These are phyloP conservation scores for Suillia variegata DNA, from an alignment of 2,888 invertebrate genomes.

Conservation along the genomic window DNA sequence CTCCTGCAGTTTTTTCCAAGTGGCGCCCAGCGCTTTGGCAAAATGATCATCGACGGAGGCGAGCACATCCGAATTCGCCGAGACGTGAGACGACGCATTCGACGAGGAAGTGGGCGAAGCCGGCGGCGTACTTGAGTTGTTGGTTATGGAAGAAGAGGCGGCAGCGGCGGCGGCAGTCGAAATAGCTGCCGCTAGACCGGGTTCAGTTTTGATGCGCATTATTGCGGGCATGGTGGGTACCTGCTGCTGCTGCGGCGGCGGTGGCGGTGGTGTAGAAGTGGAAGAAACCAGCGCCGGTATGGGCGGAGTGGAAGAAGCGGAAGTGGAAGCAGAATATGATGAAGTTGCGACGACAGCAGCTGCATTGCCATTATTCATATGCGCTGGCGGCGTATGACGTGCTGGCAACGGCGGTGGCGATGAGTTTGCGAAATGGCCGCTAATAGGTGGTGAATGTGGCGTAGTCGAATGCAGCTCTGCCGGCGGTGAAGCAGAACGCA, in stretches of 20 bases:
- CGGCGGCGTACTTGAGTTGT: conserved; percentile 47
- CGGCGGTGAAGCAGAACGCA: conserved; percentile 26
- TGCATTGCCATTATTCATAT: no score
- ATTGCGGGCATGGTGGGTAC: conserved; percentile 49
- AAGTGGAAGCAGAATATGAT: conserved; percentile 33
- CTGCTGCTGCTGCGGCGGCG: conserved; percentile 26
- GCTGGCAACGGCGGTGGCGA: conserved; percentile 34
- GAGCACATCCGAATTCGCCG: conserved; percentile 41
- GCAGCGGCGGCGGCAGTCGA: conserved; percentile 47
- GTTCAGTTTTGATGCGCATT: conserved; percentile 54
- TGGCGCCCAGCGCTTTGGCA: conserved; percentile 85
- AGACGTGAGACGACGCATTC: conserved; percentile 44
- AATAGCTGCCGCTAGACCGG: conserved; percentile 46
- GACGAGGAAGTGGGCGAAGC: conserved; percentile 48
- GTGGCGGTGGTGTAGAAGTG: conserved; percentile 29
- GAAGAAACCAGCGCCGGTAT: conserved; percentile 14
- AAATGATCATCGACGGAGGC: conserved; percentile 87
- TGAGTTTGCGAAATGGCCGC: no score
- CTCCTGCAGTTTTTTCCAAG: conserved; percentile 77
- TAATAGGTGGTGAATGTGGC: conserved; percentile 19
- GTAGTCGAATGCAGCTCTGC: conserved; percentile 12
- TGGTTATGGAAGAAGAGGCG: conserved; percentile 48
- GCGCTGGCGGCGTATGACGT: conserved; percentile 28
- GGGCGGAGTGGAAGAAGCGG: conserved; percentile 17
- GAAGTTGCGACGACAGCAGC: not conserved